Base-by-base conservation (phyloP, 2,113 vertebrate species). In the Eretmodus cyanostictus region DNA sequence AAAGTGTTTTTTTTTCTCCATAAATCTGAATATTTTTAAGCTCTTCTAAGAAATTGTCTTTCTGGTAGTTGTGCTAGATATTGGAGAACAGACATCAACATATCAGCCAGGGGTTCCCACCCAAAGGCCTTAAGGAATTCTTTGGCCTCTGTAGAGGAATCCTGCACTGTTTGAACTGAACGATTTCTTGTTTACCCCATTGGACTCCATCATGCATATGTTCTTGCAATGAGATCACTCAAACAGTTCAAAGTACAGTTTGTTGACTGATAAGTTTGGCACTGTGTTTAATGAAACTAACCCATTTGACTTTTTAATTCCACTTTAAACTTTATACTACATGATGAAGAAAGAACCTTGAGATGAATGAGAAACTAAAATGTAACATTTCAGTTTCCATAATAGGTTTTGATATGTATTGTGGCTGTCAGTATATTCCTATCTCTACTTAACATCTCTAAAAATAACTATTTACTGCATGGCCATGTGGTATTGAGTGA, bases 101-200 rank as follows among this genome's bases (percentile, higher is more conserved):
- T 82, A 53, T 78, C 45, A 36, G 45, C 87, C 87, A 81, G 34
- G 34, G 84, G 78, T 83, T 90, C 81, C 92, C 87, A 86, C 90
- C 88, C 90, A 85, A 87, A 87, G 36, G 83, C 89, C 89, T 89
- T 5, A 24, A 81, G 88, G 82, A 66, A 29, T 76, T 81, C 34
- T 81, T 59, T 9, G n/a, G 71, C 49, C 45, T 73, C n/a, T 47
- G 29, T 47, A 79, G 85, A 86, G 87, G 59, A 91, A 86, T 76
- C 76, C 59, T 88, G 17, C 9, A 16, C 10, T 79, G 71, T 92
- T 89, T 89, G 9, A 88, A 87, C 82, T 84, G 81, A 51, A 81
- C 24, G 5, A 80, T 84, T 93, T 93, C 92, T 94, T 92, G 91
- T 94, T 95, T 93, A 91, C 87, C 93, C 89, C 40, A 73, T 90